A percentile compares a stretch with the other conserved stretches of the same genome.
These are phyloP conservation scores for Malaclemys terrapin DNA, from an alignment of 2,113 vertebrate genomes.

Conservation along the genomic window DNA sequence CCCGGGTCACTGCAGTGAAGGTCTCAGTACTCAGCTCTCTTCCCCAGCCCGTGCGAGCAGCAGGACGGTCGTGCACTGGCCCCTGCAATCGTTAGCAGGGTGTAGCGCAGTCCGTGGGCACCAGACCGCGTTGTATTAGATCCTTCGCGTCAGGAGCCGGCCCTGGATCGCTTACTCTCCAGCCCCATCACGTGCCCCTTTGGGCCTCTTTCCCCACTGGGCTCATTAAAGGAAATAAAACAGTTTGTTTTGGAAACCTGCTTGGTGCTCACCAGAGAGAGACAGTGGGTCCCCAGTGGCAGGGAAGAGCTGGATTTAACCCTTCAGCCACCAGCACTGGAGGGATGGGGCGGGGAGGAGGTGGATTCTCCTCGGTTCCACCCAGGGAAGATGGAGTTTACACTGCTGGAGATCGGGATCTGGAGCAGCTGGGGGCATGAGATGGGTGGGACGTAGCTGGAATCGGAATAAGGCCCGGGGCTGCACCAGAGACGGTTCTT, in stretches of 20 bases:
- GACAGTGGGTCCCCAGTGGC: not conserved
- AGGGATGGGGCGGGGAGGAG: not conserved
- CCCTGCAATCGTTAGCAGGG: not conserved
- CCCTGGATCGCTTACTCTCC: not conserved
- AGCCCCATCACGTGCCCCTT: not conserved
- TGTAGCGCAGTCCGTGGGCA: fast-evolving
- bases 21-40: not conserved
- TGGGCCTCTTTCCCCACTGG: not conserved
- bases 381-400: not conserved
- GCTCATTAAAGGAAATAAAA: not conserved
- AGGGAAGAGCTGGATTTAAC: not conserved
- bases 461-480: not conserved
- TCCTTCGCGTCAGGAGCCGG: not conserved
- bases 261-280: not conserved
- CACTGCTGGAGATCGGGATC: not conserved
- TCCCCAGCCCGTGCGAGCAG: not conserved
- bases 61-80: not conserved
- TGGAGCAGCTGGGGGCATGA: not conserved
- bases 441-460: not conserved
- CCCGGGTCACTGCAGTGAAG: not conserved
- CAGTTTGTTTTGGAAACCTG: conserved; percentile 7
- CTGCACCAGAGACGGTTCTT: not conserved
- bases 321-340: not conserved
- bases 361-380: not conserved
- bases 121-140: not conserved